Evolutionary conservation across 2,797 vertebrate species (phyloP).

Genomic region (Melanotaenia parkinsoni): DNA sequence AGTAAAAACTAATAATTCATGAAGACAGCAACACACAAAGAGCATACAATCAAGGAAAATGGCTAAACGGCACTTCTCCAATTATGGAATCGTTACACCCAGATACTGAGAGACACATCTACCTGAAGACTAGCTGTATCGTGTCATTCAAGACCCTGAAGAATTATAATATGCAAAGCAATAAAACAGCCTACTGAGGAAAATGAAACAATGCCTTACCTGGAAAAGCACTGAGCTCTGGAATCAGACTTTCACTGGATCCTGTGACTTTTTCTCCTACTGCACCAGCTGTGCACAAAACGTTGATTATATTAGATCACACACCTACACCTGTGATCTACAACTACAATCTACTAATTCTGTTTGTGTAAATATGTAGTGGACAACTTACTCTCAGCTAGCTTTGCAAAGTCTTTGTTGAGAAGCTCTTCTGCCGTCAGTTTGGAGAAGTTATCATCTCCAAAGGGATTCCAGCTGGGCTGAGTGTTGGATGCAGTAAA

Average conservation of each 20-base stretch:
- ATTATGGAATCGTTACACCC: neutral
- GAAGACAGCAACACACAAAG: neutral
- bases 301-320: constrained; percentile 9
- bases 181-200: constrained; percentile 2
- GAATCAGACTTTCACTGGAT: constrained; percentile 89
- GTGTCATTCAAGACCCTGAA: neutral
- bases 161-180: neutral
- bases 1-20: neutral
- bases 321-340: neutral
- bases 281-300: constrained; percentile 78
- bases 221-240: constrained; percentile 88
- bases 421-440: constrained; percentile 97
- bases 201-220: constrained; percentile 81
- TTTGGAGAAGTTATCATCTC: constrained; percentile 98
- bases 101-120: neutral
- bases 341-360: neutral
- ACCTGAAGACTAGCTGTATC: neutral
- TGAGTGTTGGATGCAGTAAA: constrained; percentile 69
- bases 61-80: neutral
- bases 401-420: constrained; percentile 98
- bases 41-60: neutral
- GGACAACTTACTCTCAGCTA: constrained; percentile 86
- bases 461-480: constrained; percentile 96
- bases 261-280: constrained; percentile 85
- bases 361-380: neutral